A percentile compares a stretch with the other conserved stretches of the same genome.
Evolutionary conservation across 2,888 invertebrate genomes (phyloP).

Genomic region (Beris morrisii): DNA sequence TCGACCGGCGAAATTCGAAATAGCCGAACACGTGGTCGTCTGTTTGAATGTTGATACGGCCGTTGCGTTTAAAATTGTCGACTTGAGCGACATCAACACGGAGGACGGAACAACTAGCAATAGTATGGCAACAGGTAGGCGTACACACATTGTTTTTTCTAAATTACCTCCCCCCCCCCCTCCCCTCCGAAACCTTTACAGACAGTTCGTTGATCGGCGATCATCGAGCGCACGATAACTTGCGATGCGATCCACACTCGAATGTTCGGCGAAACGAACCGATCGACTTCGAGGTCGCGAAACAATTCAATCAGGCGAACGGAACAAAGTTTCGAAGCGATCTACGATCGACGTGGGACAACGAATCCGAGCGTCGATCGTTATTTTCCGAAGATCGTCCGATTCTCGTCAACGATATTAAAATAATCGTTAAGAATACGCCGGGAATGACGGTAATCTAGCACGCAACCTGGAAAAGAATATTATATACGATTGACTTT

Average conservation of each 20-base stretch:
- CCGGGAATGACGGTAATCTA: background rate
- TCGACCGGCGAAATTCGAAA: conserved; percentile 61
- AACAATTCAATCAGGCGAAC: conserved; percentile 35
- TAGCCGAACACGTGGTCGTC: conserved; percentile 70
- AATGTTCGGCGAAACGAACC: background rate
- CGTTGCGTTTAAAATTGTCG: conserved; percentile 64
- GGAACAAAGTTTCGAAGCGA: conserved; percentile 26
- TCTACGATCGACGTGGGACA: conserved; percentile 35
- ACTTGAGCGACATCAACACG: conserved; percentile 43
- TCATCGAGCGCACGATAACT: background rate
- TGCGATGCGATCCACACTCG: background rate
- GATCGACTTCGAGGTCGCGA: conserved; percentile 37
- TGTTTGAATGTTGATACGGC: conserved; percentile 64
- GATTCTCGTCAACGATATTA: conserved; percentile 35
- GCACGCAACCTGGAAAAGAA: too few species aligned
- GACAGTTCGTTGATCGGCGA: conserved; percentile 23
- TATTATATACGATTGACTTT: too few species aligned
- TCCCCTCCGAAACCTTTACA: background rate
- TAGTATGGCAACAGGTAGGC: conserved; percentile 31
- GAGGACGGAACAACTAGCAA: conserved; percentile 37
- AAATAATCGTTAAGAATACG: conserved; percentile 28
- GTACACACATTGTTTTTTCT: background rate
- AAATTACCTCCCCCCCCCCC: background rate
- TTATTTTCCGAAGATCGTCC: conserved; percentile 36
- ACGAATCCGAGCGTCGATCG: background rate